Evolutionary conservation across 92 coral and sea anemone species (phyloP).

Genomic region (Siderastrea siderea): DNA sequence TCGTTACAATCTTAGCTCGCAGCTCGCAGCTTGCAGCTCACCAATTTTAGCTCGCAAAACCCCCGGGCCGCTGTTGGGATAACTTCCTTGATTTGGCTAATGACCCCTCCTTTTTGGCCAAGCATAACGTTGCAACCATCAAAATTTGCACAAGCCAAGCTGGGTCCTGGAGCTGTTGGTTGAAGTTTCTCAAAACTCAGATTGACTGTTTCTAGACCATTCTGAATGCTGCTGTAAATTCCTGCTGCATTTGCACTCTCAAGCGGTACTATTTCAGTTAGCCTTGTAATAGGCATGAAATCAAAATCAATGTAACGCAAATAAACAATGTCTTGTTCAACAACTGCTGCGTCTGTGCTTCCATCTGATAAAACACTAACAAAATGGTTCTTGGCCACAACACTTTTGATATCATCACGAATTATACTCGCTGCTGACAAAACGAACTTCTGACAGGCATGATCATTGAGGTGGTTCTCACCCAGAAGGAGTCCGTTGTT

Average conservation of each 20-base stretch:
- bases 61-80: background rate
- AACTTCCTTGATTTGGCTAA: conserved; percentile 38
- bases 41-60: too few relatives aligned
- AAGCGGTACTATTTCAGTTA: conserved; percentile 34
- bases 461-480: conserved; percentile 39
- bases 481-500: conserved; percentile 40
- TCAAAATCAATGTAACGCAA: conserved; percentile 47
- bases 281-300: conserved; percentile 31
- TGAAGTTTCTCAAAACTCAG: conserved; percentile 54
- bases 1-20: too few relatives aligned
- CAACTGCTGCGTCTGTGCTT: conserved; percentile 21
- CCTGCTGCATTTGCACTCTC: conserved; percentile 47
- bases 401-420: conserved; percentile 17
- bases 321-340: conserved; percentile 41
- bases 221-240: conserved; percentile 22
- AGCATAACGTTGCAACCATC: conserved; percentile 59
- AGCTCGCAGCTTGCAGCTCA: too few relatives aligned
- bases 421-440: conserved; percentile 12
- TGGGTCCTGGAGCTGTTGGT: conserved; percentile 51
- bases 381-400: background rate
- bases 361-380: conserved; percentile 42
- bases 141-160: conserved; percentile 54
- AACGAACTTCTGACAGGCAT: conserved; percentile 38
- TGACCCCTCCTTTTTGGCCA: conserved; percentile 47
- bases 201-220: conserved; percentile 33